Base-by-base conservation (phyloP, 2,113 vertebrate species). In the Panthera uncia region DNA sequence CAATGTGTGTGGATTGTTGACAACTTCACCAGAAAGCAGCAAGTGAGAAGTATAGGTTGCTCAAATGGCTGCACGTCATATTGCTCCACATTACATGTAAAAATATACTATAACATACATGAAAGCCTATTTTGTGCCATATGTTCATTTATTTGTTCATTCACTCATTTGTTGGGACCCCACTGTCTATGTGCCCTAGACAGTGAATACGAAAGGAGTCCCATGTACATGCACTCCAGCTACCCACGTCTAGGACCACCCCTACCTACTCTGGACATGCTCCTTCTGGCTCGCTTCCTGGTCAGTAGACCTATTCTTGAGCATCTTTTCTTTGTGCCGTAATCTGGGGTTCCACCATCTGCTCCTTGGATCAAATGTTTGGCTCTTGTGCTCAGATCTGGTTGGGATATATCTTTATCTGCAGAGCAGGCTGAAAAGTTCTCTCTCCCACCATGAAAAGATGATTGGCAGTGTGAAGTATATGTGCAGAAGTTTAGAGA, bases 21-120 rank as follows among this genome's bases (percentile, higher is more conserved):
- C n/a, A 76, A 86, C 55, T 74, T 95, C 69, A 79, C 79, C 96
- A 98, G 89, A 95, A 97, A 95, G 80, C 66, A 76, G 79, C 10
- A 38, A 83, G 38, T 79, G 36, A 69, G 57, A 92, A 71, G 14
- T 7, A 5, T 33, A 68, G 38, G 69, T 71, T 79, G 14, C n/a
- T 92, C 76, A 48, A 73, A n/a, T 36, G 66, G 73, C 61, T 66
- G 19, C 63, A 74, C 0, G 1, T 61, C 23, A 68, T 84, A 82
- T 45, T 50, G 71, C 89, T n/a, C 82, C 66, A 78, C 36, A 92
- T 82, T 52, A 57, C 27, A 23, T 68, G 29, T 88, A n/a, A 61
- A 81, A 88, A 95, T 48, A 68, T 52, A n/a, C 57, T 29, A 11
- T 16, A 71, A 65, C 31, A 29, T n/a, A n/a, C 33, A 13, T 5